Evolutionary conservation across 2,888 invertebrate species (phyloP), one percentile per base, ranked within the genome.

Genomic region (Cyclophora albipunctata): DNA sequence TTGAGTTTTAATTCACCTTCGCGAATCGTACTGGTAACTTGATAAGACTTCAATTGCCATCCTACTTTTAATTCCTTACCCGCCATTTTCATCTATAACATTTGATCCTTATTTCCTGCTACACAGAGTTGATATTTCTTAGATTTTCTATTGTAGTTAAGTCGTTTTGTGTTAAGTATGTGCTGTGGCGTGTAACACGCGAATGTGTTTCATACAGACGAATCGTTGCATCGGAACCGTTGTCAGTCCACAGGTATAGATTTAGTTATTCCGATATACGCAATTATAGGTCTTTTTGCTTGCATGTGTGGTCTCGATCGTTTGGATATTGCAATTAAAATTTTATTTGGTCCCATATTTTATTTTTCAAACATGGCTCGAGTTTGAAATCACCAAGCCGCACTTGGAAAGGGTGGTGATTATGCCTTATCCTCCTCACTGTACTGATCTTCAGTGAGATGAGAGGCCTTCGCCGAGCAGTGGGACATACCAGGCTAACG

Each of bases 111-210:
- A 20, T 20, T 20, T 20, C 20, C 20, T 1, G 2, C 1, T 0
- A 0, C 0, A 33, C 56, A 57, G 46, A 47, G 61, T 56, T 49
- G 4, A 53, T 3, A 50, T 53, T 69, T 35, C 3, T 1, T 3
- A 52, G 5, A 4, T 3, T 5, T 3, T 34, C 3, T 42, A 55
- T 56, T 50, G 53, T 60, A 63, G 60, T 54, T 59, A 57, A 34
- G 54, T 49, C 54, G 59, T 55, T 56, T 55, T 44, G 57, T 20
- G 20, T 64, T 63, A 49, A 51, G 59, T 37, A 37, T 20, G 20
- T 20, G 20, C 34, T 50, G 54, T 84, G 57, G 84, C 84, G 84
- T 84, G 84, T 71, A 57, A 67, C 84, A 84, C 84, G 84, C 84
- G 61, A 82, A 58, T 66, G 63, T 67, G 67, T 67, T 79, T 82